Evolutionary conservation across 2,888 invertebrate species (phyloP).

Genomic region (Philereme vetulata): DNA sequence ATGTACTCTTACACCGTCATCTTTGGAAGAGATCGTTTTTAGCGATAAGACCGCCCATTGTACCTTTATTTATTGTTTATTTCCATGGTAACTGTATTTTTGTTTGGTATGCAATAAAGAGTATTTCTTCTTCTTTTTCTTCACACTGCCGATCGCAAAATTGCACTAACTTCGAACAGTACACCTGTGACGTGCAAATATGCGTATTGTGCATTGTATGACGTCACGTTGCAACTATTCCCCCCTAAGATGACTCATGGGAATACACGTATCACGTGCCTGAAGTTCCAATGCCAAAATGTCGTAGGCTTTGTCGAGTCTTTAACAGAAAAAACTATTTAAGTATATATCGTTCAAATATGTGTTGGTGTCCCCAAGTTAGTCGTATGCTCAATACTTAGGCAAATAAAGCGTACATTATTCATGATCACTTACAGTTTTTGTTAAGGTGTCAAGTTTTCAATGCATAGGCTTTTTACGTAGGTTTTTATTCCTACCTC

Average conservation of each 20-base stretch:
- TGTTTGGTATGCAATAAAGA: no score
- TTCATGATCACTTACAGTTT: slow-evolving; percentile 14
- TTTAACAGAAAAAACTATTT: not conserved
- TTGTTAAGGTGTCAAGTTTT: slow-evolving; percentile 9
- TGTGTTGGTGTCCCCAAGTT: not conserved
- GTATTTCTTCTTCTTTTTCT: no score
- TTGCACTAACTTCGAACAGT: no score
- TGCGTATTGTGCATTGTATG: slow-evolving; percentile 1
- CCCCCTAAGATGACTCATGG: slow-evolving; percentile 1
- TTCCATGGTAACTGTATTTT: no score
- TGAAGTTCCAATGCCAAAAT: not conserved
- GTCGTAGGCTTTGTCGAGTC: not conserved
- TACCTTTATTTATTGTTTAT: no score
- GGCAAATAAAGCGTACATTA: slow-evolving; percentile 5
- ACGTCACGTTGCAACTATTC: slow-evolving; percentile 3
- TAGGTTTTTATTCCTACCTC: not conserved
- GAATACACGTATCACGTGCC: not conserved
- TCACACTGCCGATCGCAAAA: no score
- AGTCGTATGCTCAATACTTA: not conserved
- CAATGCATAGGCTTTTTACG: slow-evolving; percentile 3
- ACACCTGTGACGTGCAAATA: slow-evolving; percentile 6
- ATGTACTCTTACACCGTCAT: no score
- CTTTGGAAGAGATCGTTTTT: no score
- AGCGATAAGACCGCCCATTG: no score
- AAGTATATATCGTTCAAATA: not conserved